A percentile compares a stretch with the other conserved stretches of the same genome.
phyloP scores from a whole-genome alignment of 2,888 invertebrate genomes.

The Rhodophaea formosa region DNA sequence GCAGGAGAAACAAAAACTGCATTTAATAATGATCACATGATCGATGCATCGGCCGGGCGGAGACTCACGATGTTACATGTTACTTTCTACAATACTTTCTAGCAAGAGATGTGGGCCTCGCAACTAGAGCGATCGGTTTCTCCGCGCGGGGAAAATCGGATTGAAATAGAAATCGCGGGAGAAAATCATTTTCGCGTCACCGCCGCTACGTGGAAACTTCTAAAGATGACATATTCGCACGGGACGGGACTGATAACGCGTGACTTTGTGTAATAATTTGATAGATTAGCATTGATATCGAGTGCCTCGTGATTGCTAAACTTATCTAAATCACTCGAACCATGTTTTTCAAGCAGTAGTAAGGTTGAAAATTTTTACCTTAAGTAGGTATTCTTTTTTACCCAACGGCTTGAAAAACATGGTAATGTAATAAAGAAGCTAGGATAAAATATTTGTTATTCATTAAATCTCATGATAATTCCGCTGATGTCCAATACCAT shows the following conservation, averaged over 20 bases:
- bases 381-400: too few species aligned
- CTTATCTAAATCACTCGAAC: too few species aligned
- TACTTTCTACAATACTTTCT: constrained; percentile 81
- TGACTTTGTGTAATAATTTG: not conserved
- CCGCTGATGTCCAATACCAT: too few species aligned
- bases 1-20: constrained; percentile 3
- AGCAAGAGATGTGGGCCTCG: constrained; percentile 79
- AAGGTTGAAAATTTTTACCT: too few species aligned
- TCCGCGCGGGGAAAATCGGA: constrained; percentile 78
- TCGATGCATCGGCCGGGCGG: constrained; percentile 66
- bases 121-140: constrained; percentile 80
- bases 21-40: constrained; percentile 63
- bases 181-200: constrained; percentile 77
- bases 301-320: too few species aligned
- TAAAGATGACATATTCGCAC: constrained; percentile 27
- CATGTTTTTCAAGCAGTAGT: too few species aligned
- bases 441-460: too few species aligned
- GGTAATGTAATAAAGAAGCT: too few species aligned
- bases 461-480: too few species aligned
- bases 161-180: constrained; percentile 80
- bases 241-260: constrained; percentile 8
- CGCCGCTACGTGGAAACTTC: constrained; percentile 60
- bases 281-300: not conserved
- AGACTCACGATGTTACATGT: constrained; percentile 77
- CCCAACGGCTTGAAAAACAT: too few species aligned